Conservation (phyloP, 2,888 invertebrate genomes). For the Diarsia rubi region DNA sequence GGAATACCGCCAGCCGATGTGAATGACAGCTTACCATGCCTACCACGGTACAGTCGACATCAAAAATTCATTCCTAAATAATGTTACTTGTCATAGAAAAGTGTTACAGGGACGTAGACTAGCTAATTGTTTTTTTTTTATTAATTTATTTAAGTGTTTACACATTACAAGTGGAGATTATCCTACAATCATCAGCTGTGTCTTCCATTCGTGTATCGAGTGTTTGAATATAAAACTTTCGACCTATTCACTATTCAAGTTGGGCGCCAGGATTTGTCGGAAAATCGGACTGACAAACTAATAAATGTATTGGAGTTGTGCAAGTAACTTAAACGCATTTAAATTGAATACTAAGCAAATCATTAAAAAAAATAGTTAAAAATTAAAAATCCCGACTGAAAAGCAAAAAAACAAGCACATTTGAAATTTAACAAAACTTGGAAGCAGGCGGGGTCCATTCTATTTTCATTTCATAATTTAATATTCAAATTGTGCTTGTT, state of each 20-base stretch:
- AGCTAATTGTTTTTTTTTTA: not conserved
- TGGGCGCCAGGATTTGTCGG: not conserved
- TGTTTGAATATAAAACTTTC: not conserved
- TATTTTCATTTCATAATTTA: too few species aligned
- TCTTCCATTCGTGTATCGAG: not conserved
- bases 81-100: constrained; percentile 5
- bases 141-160: not conserved
- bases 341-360: too few species aligned
- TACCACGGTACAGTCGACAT: constrained; percentile 11
- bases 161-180: not conserved
- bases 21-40: not conserved
- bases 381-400: too few species aligned
- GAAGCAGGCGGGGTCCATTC: too few species aligned
- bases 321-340: not conserved
- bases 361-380: too few species aligned
- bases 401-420: too few species aligned
- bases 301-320: not conserved
- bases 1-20: constrained; percentile 35
- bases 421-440: too few species aligned
- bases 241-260: not conserved
- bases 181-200: not conserved
- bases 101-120: not conserved
- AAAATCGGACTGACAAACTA: not conserved
- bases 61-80: constrained; percentile 24
- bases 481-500: too few species aligned